Evolutionary conservation across 1,140 invertebrate species (phyloP), one percentile per base, ranked within the genome.

Genomic region (Nixonia krombeini): DNA sequence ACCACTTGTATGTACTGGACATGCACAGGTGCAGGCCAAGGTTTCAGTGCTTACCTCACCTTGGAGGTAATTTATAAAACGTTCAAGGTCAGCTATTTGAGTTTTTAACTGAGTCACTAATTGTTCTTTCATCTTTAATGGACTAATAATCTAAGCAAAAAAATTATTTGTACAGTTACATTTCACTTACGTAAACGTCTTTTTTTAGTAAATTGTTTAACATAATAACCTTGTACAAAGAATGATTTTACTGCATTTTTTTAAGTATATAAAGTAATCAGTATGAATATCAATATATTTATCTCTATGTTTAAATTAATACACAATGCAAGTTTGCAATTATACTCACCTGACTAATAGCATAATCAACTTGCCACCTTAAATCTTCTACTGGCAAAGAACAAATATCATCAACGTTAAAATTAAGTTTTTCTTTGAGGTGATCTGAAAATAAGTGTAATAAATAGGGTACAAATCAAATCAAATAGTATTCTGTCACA

Each of bases 61-160:
- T 89, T 99, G 97, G 50, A 99, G 87, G 76, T 98, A 96, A 72
- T 94, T 90, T 74, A 99, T 99, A 81, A 99, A 99, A 57, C 96
- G 89, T 82, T 99, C 98, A 79, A 99, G 88, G 85, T 99, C 98
- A 37, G 91, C 90, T 40, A 99, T 96, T 84, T 99, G 98, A 6
- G 95, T 96, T 85, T 98, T 98, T 6, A 99, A 85, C 82, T 99
- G 98, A 25, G 87, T 88, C 2, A 99, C 96, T 12, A 98, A 81
- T 80, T 97, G 94, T 77, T 97, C 97, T 85, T 99, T 99, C 86
- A 98, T 96, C 80, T 97, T 94, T 53, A 97, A 88, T 7, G 96
- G 96, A 70, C 95, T 97, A 2, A 98, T 92, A 74, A 98, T 91
- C 89, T 98, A 87, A 2, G 89, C 88, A 29, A 89, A 5, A 18